Percentiles rank a stretch among this genome's conserved stretches.
Conservation (phyloP, 2,888 invertebrate species). For the Dugesia japonica region DNA sequence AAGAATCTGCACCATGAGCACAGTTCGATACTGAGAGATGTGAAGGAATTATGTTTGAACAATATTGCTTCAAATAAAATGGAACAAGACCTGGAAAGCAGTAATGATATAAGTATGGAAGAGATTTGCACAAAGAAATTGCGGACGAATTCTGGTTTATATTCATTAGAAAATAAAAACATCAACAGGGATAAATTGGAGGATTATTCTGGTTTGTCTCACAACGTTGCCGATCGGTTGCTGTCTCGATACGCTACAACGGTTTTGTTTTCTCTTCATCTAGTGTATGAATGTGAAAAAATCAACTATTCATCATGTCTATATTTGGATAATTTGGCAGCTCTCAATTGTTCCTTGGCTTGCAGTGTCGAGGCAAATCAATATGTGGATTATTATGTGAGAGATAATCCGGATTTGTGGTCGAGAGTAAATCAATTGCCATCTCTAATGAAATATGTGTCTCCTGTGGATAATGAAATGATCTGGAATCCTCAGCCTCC, state of each 20-base stretch:
- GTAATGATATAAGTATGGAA: neutral
- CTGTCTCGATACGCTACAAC: neutral
- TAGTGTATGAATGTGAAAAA: constrained; percentile 12
- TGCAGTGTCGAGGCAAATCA: neutral
- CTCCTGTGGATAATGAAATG: too few species aligned
- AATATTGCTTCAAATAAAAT: neutral
- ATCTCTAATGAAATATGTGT: neutral
- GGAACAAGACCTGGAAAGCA: neutral
- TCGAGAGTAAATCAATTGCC: neutral
- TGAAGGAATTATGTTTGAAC: neutral
- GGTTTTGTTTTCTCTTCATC: neutral
- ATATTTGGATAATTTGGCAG: neutral
- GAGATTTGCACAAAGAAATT: neutral
- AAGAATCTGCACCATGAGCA: neutral
- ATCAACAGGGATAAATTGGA: neutral
- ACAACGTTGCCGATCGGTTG: neutral
- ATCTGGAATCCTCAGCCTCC: neutral
- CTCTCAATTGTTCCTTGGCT: neutral
- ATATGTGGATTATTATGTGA: neutral
- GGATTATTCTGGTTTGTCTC: neutral
- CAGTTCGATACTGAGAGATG: neutral
- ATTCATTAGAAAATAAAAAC: neutral
- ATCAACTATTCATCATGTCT: neutral
- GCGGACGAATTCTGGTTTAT: neutral
- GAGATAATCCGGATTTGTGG: neutral